Conservation (phyloP, 2,113 vertebrate genomes). For the Psettodes erumei region DNA sequence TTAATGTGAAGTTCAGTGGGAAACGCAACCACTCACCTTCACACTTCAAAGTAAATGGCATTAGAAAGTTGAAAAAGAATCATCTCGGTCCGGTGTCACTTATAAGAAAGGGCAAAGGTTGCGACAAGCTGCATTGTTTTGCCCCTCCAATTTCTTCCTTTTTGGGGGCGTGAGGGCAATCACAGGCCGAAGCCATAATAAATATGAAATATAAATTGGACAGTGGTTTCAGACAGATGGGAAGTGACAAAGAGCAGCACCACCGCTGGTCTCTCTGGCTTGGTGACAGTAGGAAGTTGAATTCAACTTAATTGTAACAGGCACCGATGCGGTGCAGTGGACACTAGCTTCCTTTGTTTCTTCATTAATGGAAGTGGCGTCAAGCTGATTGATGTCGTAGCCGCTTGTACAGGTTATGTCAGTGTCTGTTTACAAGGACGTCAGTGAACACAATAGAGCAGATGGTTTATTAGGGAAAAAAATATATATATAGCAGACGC, state of each 20-base stretch:
- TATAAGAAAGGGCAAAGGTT: constrained; percentile 34
- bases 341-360: not conserved
- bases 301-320: not conserved
- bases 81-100: constrained; percentile 5
- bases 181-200: not conserved
- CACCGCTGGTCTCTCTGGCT: not conserved
- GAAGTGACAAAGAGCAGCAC: not conserved
- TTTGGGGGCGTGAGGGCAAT: not conserved
- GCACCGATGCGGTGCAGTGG: not conserved
- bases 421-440: not conserved
- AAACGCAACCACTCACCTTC: constrained; percentile 44
- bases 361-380: not conserved
- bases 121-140: constrained; percentile 49
- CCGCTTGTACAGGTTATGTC: not conserved
- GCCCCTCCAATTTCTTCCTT: not conserved
- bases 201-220: not conserved
- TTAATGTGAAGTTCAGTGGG: constrained; percentile 47
- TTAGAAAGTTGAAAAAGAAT: constrained; percentile 31
- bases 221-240: not conserved
- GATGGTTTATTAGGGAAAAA: not conserved
- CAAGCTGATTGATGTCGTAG: constrained; percentile 1
- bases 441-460: not conserved
- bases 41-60: constrained; percentile 50
- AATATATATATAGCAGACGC: not conserved
- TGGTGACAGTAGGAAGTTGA: not conserved